A percentile compares a stretch with the other conserved stretches of the same genome.
phyloP scores from a whole-genome alignment of 2,113 vertebrate species.

The Mobula birostris region DNA sequence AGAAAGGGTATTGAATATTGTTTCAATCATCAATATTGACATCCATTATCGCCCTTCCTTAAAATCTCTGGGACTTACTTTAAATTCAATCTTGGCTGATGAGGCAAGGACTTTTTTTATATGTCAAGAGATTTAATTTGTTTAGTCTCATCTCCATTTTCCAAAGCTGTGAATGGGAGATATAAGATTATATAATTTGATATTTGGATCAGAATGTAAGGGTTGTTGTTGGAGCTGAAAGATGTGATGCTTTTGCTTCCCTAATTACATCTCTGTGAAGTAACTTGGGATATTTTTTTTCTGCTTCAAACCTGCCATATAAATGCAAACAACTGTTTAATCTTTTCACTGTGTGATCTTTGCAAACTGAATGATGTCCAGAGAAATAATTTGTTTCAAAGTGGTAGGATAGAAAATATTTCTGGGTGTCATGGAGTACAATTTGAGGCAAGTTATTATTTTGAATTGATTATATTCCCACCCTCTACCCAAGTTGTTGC shows the following conservation, averaged over 20 bases:
- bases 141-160: background rate
- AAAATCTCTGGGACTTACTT: background rate
- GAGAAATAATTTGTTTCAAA: background rate
- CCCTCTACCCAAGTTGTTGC: background rate
- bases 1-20: background rate
- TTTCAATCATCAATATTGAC: background rate
- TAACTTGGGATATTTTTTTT: background rate
- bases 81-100: background rate
- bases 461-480: background rate
- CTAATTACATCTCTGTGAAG: conserved; percentile 3
- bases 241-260: background rate
- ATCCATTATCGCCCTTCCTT: background rate
- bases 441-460: background rate
- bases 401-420: background rate
- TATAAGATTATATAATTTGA: background rate
- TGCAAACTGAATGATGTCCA: background rate
- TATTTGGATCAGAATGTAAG: background rate
- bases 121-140: background rate
- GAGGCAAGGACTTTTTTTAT: background rate
- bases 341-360: background rate
- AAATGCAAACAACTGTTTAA: background rate
- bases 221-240: background rate
- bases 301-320: background rate
- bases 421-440: background rate
- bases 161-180: background rate